Conservation (phyloP, 2,797 vertebrate genomes). For the Eurystomus glaucurus region DNA sequence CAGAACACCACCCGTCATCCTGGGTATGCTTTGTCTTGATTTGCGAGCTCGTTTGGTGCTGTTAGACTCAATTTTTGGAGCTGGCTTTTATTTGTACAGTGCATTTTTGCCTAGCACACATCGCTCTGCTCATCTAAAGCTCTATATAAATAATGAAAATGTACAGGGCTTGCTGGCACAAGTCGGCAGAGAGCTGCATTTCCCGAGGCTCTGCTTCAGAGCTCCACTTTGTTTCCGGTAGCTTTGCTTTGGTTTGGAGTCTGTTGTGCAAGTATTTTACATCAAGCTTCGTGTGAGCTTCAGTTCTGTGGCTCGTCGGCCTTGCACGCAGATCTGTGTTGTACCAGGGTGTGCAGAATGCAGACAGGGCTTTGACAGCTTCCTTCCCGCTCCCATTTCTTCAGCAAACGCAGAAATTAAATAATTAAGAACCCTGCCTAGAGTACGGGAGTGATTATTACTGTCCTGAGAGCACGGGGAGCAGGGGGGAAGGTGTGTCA, state of each 20-base stretch:
- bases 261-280: not conserved
- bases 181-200: not conserved
- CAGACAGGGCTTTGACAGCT: not conserved
- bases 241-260: not conserved
- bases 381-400: not conserved
- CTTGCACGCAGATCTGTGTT: not conserved
- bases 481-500: not conserved
- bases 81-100: not conserved
- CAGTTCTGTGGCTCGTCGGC: not conserved
- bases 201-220: slow-evolving; percentile 46
- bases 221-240: not conserved
- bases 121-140: not conserved
- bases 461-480: not conserved
- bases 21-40: not conserved
- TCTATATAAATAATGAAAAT: slow-evolving; percentile 52
- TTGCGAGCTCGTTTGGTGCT: not conserved
- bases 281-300: not conserved
- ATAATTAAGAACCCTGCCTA: not conserved
- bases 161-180: slow-evolving; percentile 61
- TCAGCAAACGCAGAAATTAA: not conserved
- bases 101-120: not conserved
- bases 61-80: not conserved
- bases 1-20: not conserved
- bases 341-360: not conserved
- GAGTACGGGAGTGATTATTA: not conserved